Conservation (phyloP, 2,113 vertebrate species). For the Callopanchax toddi region DNA sequence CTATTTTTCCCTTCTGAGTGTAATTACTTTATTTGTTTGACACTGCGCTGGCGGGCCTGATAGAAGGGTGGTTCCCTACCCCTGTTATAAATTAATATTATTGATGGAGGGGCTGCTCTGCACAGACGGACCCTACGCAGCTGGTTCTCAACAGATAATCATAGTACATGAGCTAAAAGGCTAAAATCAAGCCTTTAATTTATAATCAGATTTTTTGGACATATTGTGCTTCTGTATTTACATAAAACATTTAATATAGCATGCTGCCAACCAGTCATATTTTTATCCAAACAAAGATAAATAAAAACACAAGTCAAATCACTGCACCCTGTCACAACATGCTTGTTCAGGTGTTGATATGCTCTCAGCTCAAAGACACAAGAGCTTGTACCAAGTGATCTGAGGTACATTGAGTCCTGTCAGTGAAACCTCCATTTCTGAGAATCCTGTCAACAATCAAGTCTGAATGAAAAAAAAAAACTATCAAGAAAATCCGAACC, state of each 20-base stretch:
- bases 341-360: background rate
- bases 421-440: constrained; percentile 6
- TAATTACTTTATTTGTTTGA: too few species aligned
- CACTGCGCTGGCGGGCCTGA: too few species aligned
- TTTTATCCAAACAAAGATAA: background rate
- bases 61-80: too few species aligned
- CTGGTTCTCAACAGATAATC: too few species aligned
- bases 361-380: background rate
- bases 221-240: background rate
- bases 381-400: constrained; percentile 10
- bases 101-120: too few species aligned
- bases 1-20: too few species aligned
- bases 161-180: too few species aligned
- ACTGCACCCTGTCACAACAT: background rate
- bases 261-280: background rate
- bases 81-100: too few species aligned
- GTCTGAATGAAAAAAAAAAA: constrained; percentile 17
- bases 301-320: background rate
- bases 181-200: too few species aligned
- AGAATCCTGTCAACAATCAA: constrained; percentile 10
- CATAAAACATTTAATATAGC: background rate
- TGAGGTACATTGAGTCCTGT: constrained; percentile 10
- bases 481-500: constrained; percentile 5
- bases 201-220: background rate
- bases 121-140: too few species aligned